Evolutionary conservation across 2,113 vertebrate genomes (phyloP).

Genomic region (Promerops cafer): DNA sequence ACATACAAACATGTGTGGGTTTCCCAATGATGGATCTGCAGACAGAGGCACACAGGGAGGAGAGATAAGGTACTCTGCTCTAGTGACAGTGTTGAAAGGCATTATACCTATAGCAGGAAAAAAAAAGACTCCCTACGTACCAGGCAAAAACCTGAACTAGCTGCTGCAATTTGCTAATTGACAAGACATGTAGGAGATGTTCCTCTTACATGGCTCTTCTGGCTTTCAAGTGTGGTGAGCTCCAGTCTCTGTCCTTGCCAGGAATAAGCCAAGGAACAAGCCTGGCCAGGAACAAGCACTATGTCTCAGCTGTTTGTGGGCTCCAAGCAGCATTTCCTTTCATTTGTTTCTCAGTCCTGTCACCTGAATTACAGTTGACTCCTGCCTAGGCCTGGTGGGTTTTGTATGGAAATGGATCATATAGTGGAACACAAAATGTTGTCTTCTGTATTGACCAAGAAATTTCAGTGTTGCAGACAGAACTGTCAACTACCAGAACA

Average conservation of each 20-base stretch:
- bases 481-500: neutral
- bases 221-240: neutral
- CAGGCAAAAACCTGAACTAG: neutral
- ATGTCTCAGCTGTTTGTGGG: neutral
- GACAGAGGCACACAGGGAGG: neutral
- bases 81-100: neutral
- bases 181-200: neutral
- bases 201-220: neutral
- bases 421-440: neutral
- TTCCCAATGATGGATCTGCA: neutral
- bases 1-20: neutral
- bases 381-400: neutral
- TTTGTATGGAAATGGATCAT: neutral
- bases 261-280: neutral
- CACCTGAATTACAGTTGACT: neutral
- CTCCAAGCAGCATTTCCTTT: neutral
- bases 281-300: neutral
- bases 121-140: neutral
- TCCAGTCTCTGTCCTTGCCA: neutral
- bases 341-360: neutral
- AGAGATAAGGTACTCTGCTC: neutral
- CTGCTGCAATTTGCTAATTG: neutral
- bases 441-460: neutral
- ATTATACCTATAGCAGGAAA: neutral
- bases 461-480: neutral